A percentile compares a stretch with the other conserved stretches of the same genome.
Evolutionary conservation across 1,140 invertebrate genomes (phyloP).

Genomic region (Bombus sibiricus): DNA sequence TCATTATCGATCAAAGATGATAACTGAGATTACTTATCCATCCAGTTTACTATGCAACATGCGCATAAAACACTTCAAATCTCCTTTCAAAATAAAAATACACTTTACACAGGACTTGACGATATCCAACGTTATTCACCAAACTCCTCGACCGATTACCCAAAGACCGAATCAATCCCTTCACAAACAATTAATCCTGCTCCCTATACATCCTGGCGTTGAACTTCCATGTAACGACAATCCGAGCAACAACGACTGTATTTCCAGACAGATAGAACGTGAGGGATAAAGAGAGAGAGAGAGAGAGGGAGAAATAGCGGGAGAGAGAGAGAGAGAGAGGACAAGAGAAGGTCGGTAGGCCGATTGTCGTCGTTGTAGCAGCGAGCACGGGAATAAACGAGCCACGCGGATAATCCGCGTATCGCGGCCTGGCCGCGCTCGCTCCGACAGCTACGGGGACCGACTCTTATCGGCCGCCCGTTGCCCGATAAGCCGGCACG

Average conservation of each 20-base stretch:
- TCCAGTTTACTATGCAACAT: too few species aligned
- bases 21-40: too few species aligned
- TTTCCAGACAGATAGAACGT: neutral
- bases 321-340: neutral
- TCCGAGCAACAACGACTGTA: neutral
- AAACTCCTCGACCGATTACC: neutral
- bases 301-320: neutral
- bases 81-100: neutral
- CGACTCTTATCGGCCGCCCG: constrained; percentile 55
- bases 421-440: constrained; percentile 39
- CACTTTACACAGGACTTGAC: neutral
- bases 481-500: constrained; percentile 59
- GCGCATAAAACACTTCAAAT: neutral
- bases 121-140: neutral
- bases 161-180: constrained; percentile 5
- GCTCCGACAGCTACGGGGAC: constrained; percentile 38
- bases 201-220: neutral
- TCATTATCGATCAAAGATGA: too few species aligned
- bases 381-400: constrained; percentile 48
- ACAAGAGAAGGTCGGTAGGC: constrained; percentile 16
- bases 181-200: constrained; percentile 1
- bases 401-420: constrained; percentile 54
- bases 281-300: neutral
- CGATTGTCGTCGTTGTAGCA: constrained; percentile 47
- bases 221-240: neutral